Evolutionary conservation across 1,140 invertebrate genomes (phyloP).

Genomic region (Pseudobourletiella spinata): DNA sequence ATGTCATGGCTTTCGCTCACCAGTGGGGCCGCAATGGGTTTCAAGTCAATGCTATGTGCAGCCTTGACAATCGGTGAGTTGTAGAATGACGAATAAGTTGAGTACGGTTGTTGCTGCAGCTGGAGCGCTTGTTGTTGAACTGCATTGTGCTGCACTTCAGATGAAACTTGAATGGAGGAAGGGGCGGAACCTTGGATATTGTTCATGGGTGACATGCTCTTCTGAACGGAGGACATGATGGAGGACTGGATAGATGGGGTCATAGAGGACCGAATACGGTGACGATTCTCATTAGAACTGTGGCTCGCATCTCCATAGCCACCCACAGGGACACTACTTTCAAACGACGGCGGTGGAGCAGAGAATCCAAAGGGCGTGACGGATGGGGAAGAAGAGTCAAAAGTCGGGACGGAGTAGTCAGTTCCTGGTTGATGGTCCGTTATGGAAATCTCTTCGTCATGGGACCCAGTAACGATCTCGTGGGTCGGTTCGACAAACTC

Average conservation of each 20-base stretch:
- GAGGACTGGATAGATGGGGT: no score
- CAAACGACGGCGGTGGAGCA: not conserved
- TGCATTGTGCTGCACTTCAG: not conserved
- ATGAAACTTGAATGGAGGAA: not conserved
- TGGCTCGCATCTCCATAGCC: not conserved
- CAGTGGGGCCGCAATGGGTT: conserved; percentile 13
- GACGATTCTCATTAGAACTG: no score
- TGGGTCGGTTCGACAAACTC: not conserved
- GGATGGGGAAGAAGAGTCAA: not conserved
- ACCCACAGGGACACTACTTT: not conserved
- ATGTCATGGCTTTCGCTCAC: conserved; percentile 6
- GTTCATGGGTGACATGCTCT: no score
- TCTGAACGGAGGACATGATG: not conserved
- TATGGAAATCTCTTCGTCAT: not conserved
- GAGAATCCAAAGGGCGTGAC: not conserved
- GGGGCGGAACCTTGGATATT: not conserved
- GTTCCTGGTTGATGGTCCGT: conserved; percentile 9
- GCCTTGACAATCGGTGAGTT: not conserved
- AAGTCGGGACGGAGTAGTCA: conserved; percentile 5
- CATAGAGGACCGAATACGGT: not conserved
- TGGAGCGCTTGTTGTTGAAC: not conserved
- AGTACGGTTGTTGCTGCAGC: no score
- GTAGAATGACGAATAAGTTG: not conserved
- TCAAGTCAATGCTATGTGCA: conserved; percentile 1
- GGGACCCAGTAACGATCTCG: not conserved